A percentile compares a stretch with the other conserved stretches of the same genome.
phyloP scores from a whole-genome alignment of 2,888 invertebrate species.

The Mystacides longicornis region DNA sequence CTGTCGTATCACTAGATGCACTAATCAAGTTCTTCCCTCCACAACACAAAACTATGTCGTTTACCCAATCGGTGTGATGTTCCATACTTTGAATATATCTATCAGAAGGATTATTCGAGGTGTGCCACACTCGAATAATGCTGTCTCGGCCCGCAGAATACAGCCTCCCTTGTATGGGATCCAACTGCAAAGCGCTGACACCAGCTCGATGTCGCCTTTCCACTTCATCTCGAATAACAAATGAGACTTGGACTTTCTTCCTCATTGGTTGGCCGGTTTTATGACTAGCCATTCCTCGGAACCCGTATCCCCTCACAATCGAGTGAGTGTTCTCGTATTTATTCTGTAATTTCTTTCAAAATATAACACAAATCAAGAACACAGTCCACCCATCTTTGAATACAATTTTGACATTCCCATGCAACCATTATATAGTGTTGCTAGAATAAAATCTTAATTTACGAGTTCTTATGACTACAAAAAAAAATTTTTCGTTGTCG shows the following conservation, averaged over 20 bases:
- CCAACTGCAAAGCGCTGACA: conserved; percentile 91
- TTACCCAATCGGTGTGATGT: conserved; percentile 99
- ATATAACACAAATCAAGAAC: neutral
- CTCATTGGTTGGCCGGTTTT: conserved; percentile 40
- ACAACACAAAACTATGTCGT: conserved; percentile 96
- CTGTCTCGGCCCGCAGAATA: conserved; percentile 97
- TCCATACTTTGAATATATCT: conserved; percentile 84
- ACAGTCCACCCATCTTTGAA: neutral
- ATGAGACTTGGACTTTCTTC: conserved; percentile 75
- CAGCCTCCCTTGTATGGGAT: conserved; percentile 76
- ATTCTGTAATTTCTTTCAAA: neutral
- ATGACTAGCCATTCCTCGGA: conserved; percentile 37
- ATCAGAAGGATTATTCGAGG: conserved; percentile 48
- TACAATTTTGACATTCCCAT: neutral
- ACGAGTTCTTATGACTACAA: no score
- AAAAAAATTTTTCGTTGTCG: no score
- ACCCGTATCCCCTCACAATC: neutral
- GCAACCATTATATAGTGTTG: no score
- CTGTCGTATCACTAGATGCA: conserved; percentile 98
- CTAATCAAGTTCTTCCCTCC: conserved; percentile 96
- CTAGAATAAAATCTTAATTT: no score
- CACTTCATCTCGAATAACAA: conserved; percentile 94
- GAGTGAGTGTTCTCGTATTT: conserved; percentile 3
- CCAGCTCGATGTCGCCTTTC: conserved; percentile 93
- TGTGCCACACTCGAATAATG: conserved; percentile 89